Base-by-base conservation (phyloP, 2,797 vertebrate genomes). In the Margarornis squamiger region DNA sequence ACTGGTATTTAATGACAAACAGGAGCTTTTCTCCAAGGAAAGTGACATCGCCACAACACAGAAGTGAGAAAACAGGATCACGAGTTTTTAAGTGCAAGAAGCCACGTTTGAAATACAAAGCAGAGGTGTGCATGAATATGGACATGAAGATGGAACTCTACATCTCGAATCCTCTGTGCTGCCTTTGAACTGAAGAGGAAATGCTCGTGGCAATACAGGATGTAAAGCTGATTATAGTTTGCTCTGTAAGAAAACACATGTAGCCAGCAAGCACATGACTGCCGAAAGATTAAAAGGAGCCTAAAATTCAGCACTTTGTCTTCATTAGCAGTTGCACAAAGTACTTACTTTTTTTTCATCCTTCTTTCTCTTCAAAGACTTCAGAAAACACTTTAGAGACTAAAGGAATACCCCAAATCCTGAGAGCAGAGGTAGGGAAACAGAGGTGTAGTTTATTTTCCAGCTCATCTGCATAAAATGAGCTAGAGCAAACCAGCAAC, bases 141-240 rank as follows among this genome's bases (percentile, higher is more conserved):
- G 90, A 94, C 77, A 67, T 76, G 49, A 65, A 54, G 90, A 77
- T 49, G 62, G 74, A 86, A 74, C 86, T 79, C 57, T 34, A 66
- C 58, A 39, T 61, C 83, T 36, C 9, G 0, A 49, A 71, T 76
- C 91, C 77, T 71, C 90, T 46, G 70, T 63, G 5, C 34, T 0
- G 58, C 95, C 94, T 96, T 96, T 96, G 96, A 97, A 96, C 96
- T 93, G 86, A 93, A 75, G 94, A 93, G 96, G 96, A 96, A 95
- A 48, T 94, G 94, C 95, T 96, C 2, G 5, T 93, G 94, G 94
- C 95, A 61, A 95, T 94, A 80, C 90, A 90, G 96, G 94, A 96
- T 95, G 71, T 93, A 93, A 96, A 92, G 90, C 80, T 81, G 91
- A 84, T 92, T 86, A 38, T n/a, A 41, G 76, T 91, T 76, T 81